phyloP scores from a whole-genome alignment of 1,140 invertebrate genomes.

The Arion vulgaris region DNA sequence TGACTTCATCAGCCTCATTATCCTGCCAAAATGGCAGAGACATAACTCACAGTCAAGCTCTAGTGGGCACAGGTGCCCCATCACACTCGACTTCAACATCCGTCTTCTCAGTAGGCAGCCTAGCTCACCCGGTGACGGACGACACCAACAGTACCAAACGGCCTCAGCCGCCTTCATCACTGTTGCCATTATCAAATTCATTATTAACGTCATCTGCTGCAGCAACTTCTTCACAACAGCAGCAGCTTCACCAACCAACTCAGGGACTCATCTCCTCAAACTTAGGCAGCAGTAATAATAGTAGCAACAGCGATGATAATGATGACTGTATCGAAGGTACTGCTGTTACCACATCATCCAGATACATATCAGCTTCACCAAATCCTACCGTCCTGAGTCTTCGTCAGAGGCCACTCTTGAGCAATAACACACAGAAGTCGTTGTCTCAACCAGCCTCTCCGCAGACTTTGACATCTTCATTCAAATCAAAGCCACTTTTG shows the following conservation, averaged over 20 bases:
- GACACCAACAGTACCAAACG: neutral
- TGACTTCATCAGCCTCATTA: neutral
- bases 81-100: neutral
- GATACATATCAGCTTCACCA: slow-evolving; percentile 21
- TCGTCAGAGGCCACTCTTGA: slow-evolving; percentile 15
- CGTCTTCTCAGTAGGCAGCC: neutral
- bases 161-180: slow-evolving; percentile 22
- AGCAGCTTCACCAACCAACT: slow-evolving; percentile 17
- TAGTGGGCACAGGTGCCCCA: neutral
- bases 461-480: neutral
- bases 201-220: slow-evolving; percentile 11
- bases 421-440: neutral
- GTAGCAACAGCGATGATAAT: slow-evolving; percentile 4
- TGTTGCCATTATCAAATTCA: neutral
- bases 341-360: neutral
- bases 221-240: neutral
- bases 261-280: slow-evolving; percentile 11
- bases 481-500: neutral
- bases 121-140: neutral
- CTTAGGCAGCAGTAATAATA: slow-evolving; percentile 22
- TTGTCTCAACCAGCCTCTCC: slow-evolving; percentile 17
- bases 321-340: neutral
- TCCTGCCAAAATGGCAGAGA: slow-evolving; percentile 4
- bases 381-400: slow-evolving; percentile 24
- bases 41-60: neutral